These are phyloP conservation scores for Megalops cyprinoides DNA, from an alignment of 2,797 vertebrate species.

Conservation along the genomic window DNA sequence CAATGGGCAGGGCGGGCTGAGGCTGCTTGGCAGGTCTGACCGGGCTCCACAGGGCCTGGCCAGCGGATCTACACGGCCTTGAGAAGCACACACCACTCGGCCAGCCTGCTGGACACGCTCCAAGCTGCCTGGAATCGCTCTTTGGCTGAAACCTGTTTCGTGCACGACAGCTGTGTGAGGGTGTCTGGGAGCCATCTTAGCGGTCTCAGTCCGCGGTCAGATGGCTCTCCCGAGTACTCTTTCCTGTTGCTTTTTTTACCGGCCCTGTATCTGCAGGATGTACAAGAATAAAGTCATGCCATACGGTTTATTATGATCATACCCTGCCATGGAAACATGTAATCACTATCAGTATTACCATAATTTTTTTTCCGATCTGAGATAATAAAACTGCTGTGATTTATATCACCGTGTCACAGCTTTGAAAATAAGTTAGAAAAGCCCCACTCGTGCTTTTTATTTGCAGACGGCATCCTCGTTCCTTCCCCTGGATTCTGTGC, in stretches of 20 bases:
- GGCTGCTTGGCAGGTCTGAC: not conserved
- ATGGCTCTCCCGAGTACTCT: not conserved
- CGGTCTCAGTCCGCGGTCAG: not conserved
- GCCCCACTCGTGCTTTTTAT: not conserved
- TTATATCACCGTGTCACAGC: no score
- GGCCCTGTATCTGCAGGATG: not conserved
- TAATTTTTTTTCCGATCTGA: no score
- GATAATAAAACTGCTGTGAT: no score
- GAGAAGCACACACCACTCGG: not conserved
- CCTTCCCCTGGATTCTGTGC: not conserved
- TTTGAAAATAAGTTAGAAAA: no score
- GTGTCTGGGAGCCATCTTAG: constrained; percentile 13
- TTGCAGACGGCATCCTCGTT: not conserved
- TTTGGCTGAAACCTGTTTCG: constrained; percentile 17
- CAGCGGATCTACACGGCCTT: not conserved
- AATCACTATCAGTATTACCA: no score
- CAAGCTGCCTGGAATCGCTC: not conserved
- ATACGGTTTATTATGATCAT: not conserved
- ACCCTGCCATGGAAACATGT: no score
- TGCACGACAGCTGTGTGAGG: constrained; percentile 6
- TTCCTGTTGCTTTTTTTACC: not conserved
- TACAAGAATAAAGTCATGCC: not conserved
- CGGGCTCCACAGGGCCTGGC: not conserved
- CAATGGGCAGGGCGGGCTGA: not conserved
- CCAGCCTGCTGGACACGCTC: constrained; percentile 3